Evolutionary conservation across 2,113 vertebrate species (phyloP).

Genomic region (Connochaetes taurinus): DNA sequence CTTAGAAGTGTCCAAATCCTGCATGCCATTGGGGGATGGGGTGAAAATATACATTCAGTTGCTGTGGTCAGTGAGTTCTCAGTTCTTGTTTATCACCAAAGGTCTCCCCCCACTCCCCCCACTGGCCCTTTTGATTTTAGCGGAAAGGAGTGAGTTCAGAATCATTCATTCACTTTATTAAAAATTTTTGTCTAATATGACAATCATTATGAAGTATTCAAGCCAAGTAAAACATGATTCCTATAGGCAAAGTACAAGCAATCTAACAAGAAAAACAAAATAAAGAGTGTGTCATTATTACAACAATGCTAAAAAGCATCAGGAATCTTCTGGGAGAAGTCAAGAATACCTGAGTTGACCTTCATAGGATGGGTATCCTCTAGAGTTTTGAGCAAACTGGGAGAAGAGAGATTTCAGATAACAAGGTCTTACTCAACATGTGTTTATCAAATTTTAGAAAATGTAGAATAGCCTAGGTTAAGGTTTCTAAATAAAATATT

Average conservation of each 20-base stretch:
- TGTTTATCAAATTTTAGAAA: not conserved
- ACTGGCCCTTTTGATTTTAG: not conserved
- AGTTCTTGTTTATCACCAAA: not conserved
- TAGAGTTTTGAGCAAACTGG: not conserved
- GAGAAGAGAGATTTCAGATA: not conserved
- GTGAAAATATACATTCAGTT: not conserved
- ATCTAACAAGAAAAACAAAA: not conserved
- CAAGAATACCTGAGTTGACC: not conserved
- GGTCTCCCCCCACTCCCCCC: not conserved
- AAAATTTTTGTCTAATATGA: not conserved
- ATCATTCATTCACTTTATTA: not conserved
- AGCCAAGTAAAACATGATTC: not conserved
- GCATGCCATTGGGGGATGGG: not conserved
- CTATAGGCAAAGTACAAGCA: not conserved
- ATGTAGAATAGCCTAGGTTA: not conserved
- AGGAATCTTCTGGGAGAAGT: not conserved
- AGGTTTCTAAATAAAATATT: not conserved
- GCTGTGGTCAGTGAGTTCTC: not conserved
- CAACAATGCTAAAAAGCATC: not conserved
- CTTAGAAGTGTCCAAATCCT: not conserved
- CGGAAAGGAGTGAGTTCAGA: not conserved
- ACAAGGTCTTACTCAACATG: not conserved
- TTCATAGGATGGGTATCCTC: not conserved
- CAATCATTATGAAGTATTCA: not conserved
- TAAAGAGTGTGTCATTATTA: not conserved